Base-by-base conservation (phyloP, 2,888 invertebrate species). In the Eristalis intricaria region DNA sequence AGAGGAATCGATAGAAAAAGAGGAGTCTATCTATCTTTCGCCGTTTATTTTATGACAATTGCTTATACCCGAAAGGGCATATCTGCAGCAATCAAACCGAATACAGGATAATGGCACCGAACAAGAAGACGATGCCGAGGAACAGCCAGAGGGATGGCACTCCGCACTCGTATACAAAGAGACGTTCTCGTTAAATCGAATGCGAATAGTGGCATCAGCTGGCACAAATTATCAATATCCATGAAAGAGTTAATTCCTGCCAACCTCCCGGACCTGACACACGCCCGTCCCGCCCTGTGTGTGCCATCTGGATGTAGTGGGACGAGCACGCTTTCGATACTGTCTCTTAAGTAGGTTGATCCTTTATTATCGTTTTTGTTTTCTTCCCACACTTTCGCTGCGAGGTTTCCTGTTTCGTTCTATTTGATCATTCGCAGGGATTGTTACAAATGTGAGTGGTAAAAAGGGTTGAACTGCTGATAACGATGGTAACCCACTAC, bases 171-270 rank as follows among this genome's bases (percentile, higher is more conserved):
- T 8, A 8, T 32, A 29, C 29, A 29, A 61, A 61, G 23, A 60
- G 43, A 19, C 43, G 8, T 10, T 71, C 68, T 82, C 74, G 50
- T 75, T 83, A 26, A 83, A 66, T 69, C 70, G 35, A 65, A 73
- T 77, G 76, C 66, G 29, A 50, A 85, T 69, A 65, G 70, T 64
- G 85, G 85, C 78, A 83, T 84, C 87, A 87, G 79, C 68, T 84
- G 87, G 84, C 71, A 58, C 79, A 84, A 84, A 79, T 80, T 87
- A 87, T 83, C 87, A 80, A 83, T 87, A 87, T 80, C 79, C 76
- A 84, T 84, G 87, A 87, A 87, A 69, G 87, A 87, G 84, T 87
- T 87, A 87, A 84, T 84, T 84, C 76, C 69, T 76, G 65, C 58
- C 68, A 75, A 66, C 19, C 40, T 22, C 29, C n/a, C 26, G 26